Evolutionary conservation across 2,113 vertebrate genomes (phyloP).

Genomic region (Thunnus thynnus): DNA sequence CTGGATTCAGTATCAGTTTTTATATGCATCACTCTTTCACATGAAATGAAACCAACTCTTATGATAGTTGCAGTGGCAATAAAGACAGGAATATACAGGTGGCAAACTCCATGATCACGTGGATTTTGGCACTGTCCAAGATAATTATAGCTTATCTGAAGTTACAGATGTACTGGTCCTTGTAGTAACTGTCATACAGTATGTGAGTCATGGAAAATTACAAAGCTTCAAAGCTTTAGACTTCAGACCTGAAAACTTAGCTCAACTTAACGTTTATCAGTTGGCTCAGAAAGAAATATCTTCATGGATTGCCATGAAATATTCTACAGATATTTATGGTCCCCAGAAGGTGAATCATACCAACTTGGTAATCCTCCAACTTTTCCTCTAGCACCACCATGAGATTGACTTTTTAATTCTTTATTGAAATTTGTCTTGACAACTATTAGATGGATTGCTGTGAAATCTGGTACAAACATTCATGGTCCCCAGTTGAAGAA

Average conservation of each 20-base stretch:
- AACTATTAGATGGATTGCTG: too few relatives aligned
- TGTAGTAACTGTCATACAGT: background rate
- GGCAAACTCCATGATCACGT: background rate
- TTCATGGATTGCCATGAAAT: too few relatives aligned
- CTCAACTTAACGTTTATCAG: too few relatives aligned
- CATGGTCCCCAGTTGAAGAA: too few relatives aligned
- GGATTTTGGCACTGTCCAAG: background rate
- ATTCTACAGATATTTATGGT: too few relatives aligned
- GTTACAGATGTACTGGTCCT: background rate
- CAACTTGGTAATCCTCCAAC: too few relatives aligned
- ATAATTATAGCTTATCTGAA: background rate
- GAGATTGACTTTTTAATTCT: too few relatives aligned
- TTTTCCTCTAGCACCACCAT: too few relatives aligned
- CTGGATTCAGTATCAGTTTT: background rate
- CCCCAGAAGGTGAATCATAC: too few relatives aligned
- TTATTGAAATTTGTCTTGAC: too few relatives aligned
- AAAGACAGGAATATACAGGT: background rate
- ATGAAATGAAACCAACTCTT: conserved; percentile 8
- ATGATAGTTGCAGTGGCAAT: background rate
- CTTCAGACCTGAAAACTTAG: background rate
- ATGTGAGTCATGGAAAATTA: conserved; percentile 1
- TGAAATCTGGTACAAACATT: too few relatives aligned
- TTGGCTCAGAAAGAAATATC: too few relatives aligned
- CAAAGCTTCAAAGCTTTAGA: background rate
- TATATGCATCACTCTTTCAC: background rate